Base-by-base conservation (phyloP, 2,113 vertebrate genomes). In the Hystrix brachyura region DNA sequence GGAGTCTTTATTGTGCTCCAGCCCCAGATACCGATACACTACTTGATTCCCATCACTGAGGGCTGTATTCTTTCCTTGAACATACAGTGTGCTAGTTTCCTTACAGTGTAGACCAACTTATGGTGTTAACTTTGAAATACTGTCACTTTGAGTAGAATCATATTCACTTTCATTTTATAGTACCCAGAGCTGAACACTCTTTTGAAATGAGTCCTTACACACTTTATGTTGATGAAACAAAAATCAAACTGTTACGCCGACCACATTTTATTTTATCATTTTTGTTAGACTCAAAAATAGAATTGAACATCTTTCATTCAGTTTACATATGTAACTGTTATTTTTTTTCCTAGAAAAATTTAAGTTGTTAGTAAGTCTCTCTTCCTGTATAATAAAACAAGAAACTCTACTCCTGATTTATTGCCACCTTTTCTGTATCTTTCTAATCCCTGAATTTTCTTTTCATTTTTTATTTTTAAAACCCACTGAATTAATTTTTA, bases 381-480 rank as follows among this genome's bases (percentile, higher is more conserved):
- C 14, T 87, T 87, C 17, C 13, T 93, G 29, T 38, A 79, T 76
- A 91, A 25, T 1, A 81, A 94, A 81, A 95, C 51, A 82, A 95
- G 55, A 29, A 94, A 79, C 76, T 94, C 74, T 79, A 17, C 21
- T 57, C 27, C 29, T 92, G 11, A 53, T 60, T 7, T 78, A 78
- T 25, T 38, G 3, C 48, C 0, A 38, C 7, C 4, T 46, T 18
- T 57, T 91, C 18, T 91, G 17, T 59, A 1, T 92, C 15, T 90
- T 94, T 67, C 51, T 86, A 78, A 78, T 86, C 8, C 67, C 18
- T 87, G 53, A 69, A 80, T 55, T 80, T 90, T 94, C 82, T 79
- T 14, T 90, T 81, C 51, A 23, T 74, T 82, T 82, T 80, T 87
- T 72, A 86, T 90, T 81, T 95, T 95, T 90, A 86, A 91, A 85